A percentile compares a stretch with the other conserved stretches of the same genome.
phyloP scores from a whole-genome alignment of 1,140 invertebrate genomes.

The Musca domestica region DNA sequence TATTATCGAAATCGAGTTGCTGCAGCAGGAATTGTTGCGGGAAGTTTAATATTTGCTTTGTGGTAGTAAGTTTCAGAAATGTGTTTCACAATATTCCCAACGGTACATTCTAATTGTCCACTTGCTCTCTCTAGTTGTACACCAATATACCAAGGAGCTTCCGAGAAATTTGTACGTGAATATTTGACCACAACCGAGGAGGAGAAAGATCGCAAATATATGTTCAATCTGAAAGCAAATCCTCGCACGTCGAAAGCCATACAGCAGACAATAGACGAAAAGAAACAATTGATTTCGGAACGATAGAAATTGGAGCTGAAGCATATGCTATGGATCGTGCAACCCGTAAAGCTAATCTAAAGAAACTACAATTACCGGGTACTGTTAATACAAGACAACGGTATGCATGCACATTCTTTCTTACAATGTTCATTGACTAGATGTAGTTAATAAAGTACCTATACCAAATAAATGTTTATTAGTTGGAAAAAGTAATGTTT shows the following conservation, averaged over 20 bases:
- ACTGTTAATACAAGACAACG: slow-evolving; percentile 24
- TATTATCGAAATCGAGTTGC: slow-evolving; percentile 47
- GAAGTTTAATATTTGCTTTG: slow-evolving; percentile 35
- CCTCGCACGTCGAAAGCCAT: slow-evolving; percentile 34
- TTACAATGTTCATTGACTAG: neutral
- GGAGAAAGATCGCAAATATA: slow-evolving; percentile 36
- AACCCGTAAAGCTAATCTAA: slow-evolving; percentile 41
- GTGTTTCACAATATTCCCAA: neutral
- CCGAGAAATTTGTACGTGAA: slow-evolving; percentile 34
- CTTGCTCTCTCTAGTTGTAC: slow-evolving; percentile 31
- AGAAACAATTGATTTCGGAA: slow-evolving; percentile 31
- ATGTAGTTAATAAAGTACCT: neutral
- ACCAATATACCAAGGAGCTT: slow-evolving; percentile 36
- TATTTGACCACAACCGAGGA: slow-evolving; percentile 28
- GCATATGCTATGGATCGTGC: slow-evolving; percentile 35
- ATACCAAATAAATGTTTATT: slow-evolving; percentile 1
- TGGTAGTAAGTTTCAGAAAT: slow-evolving; percentile 34
- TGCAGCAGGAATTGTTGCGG: slow-evolving; percentile 36
- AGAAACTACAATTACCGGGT: slow-evolving; percentile 41
- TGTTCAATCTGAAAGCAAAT: slow-evolving; percentile 36
- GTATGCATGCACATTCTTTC: slow-evolving; percentile 2
- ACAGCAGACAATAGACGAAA: slow-evolving; percentile 37
- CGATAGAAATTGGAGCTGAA: slow-evolving; percentile 26
- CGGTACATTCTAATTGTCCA: neutral
- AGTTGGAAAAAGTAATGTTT: neutral